phyloP scores from a whole-genome alignment of 2,113 vertebrate genomes.

The Cygnus atratus region DNA sequence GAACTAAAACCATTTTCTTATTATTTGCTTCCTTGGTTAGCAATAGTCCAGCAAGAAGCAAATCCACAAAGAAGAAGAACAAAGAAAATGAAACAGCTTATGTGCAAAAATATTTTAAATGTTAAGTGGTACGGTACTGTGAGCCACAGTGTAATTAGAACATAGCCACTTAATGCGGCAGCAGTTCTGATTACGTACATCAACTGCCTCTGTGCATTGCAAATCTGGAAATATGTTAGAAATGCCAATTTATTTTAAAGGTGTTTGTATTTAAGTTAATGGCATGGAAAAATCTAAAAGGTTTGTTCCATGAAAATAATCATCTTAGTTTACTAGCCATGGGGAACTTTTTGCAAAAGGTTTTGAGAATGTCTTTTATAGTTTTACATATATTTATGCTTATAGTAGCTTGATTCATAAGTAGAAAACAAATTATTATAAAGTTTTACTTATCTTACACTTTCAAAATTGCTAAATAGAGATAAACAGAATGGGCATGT shows the following conservation, averaged over 20 bases:
- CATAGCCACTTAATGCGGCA: background rate
- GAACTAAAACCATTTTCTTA: background rate
- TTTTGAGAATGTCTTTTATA: background rate
- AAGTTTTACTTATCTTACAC: constrained; percentile 39
- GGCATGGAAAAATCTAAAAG: constrained; percentile 2
- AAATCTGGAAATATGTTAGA: constrained; percentile 10
- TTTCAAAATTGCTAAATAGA: constrained; percentile 57
- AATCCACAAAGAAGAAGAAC: background rate
- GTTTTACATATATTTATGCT: background rate
- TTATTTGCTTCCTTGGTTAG: background rate
- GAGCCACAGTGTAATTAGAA: background rate
- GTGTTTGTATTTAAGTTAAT: constrained; percentile 23
- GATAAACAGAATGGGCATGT: constrained; percentile 47
- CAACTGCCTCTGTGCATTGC: background rate
- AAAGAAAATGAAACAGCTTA: background rate
- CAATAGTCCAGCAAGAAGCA: background rate
- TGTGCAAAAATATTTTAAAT: background rate
- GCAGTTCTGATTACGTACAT: background rate
- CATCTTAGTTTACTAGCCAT: background rate
- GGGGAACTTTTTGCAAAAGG: background rate
- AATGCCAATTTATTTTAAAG: constrained; percentile 23
- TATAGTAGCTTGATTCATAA: background rate
- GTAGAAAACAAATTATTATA: background rate
- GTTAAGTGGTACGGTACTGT: background rate
- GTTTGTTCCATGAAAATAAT: background rate